Evolutionary conservation across 2,888 invertebrate genomes (phyloP).

Genomic region (Orchestes rusci): DNA sequence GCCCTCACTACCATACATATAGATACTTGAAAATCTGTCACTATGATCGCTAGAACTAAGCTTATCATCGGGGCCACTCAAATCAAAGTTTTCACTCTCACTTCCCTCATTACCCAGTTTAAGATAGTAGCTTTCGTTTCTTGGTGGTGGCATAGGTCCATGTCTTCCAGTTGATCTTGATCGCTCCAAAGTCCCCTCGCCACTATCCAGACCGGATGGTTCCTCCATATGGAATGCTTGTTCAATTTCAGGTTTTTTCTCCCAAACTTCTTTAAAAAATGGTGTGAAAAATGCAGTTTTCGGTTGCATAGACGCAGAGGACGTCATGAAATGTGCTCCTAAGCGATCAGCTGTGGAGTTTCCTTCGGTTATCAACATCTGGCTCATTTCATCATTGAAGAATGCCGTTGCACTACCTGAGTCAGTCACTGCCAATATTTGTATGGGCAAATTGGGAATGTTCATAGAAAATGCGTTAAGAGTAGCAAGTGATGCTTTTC

Average conservation of each 20-base stretch:
- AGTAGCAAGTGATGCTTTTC: constrained; percentile 89
- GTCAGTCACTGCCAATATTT: constrained; percentile 90
- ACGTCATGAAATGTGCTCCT: constrained; percentile 88
- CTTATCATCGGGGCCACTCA: constrained; percentile 52
- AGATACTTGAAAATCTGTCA: constrained; percentile 57
- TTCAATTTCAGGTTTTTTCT: constrained; percentile 91
- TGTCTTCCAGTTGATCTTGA: constrained; percentile 54
- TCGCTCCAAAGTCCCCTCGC: constrained; percentile 64
- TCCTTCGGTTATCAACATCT: constrained; percentile 86
- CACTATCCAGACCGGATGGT: constrained; percentile 53
- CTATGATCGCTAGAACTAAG: constrained; percentile 60
- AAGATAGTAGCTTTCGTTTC: constrained; percentile 72
- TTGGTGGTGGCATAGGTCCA: constrained; percentile 58
- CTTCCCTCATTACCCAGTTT: constrained; percentile 52
- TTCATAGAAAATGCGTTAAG: constrained; percentile 90
- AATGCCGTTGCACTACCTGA: constrained; percentile 83
- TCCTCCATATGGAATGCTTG: constrained; percentile 87
- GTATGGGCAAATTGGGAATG: constrained; percentile 86
- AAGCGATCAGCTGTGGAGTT: constrained; percentile 85
- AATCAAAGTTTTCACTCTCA: constrained; percentile 59
- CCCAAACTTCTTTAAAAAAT: constrained; percentile 95
- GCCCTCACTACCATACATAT: constrained; percentile 55
- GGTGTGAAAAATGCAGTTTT: constrained; percentile 92
- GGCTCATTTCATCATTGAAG: constrained; percentile 83
- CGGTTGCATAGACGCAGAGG: constrained; percentile 74